These are phyloP conservation scores for Erpornis zantholeuca DNA, from an alignment of 2,113 vertebrate species.

Conservation along the genomic window DNA sequence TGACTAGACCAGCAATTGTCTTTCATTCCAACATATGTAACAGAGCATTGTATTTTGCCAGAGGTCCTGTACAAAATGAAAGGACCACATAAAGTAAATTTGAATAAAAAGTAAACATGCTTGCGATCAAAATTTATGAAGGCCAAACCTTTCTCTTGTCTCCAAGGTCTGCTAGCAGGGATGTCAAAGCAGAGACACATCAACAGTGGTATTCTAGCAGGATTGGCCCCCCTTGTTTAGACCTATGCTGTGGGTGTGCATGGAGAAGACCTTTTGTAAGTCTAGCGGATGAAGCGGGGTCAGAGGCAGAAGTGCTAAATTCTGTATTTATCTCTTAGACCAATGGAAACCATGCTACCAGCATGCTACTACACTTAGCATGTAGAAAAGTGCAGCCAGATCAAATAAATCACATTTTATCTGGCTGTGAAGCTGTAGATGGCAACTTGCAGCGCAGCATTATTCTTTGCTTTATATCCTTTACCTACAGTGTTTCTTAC, in stretches of 20 bases:
- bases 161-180: neutral
- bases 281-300: neutral
- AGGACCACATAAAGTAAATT: neutral
- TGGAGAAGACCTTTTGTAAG: neutral
- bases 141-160: neutral
- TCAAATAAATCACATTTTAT: neutral
- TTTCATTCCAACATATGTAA: neutral
- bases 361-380: neutral
- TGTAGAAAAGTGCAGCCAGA: neutral
- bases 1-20: neutral
- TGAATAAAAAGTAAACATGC: too few relatives aligned
- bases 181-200: neutral
- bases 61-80: neutral
- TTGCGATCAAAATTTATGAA: neutral
- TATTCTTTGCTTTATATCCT: neutral
- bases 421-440: neutral
- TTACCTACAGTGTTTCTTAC: neutral
- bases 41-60: neutral
- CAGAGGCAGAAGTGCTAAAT: neutral
- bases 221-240: neutral
- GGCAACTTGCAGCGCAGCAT: neutral
- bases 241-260: fast-evolving
- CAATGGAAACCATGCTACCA: neutral
- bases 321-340: neutral
- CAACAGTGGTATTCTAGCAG: fast-evolving